A percentile compares a stretch with the other conserved stretches of the same genome.
Evolutionary conservation across 2,113 vertebrate genomes (phyloP).

Genomic region (Cyprinodon variegatus): DNA sequence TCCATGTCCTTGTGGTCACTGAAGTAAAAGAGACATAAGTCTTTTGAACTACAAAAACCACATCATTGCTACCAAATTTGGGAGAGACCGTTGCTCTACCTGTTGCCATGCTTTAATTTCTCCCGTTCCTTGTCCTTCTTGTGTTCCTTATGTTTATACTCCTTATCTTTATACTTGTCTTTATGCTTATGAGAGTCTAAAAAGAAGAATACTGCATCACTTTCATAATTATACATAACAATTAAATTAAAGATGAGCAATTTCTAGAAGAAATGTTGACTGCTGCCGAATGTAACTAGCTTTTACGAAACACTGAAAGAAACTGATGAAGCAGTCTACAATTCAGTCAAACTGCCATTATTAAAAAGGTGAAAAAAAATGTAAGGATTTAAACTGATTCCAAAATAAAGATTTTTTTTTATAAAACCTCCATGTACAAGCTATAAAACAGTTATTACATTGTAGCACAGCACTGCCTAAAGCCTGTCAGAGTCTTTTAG

Average conservation of each 20-base stretch:
- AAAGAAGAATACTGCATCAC: slow-evolving; percentile 23
- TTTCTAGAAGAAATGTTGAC: background rate
- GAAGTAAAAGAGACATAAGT: slow-evolving; percentile 21
- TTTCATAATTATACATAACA: background rate
- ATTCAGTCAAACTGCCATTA: background rate
- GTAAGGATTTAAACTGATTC: no score
- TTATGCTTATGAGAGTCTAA: slow-evolving; percentile 96
- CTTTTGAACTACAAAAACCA: background rate
- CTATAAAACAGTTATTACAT: background rate
- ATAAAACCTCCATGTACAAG: background rate
- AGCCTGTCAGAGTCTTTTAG: slow-evolving; percentile 14
- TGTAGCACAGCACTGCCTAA: slow-evolving; percentile 51
- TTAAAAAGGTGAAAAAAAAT: no score
- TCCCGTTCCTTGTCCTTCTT: slow-evolving; percentile 97
- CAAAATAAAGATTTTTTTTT: no score
- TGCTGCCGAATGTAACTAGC: background rate
- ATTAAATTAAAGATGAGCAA: background rate
- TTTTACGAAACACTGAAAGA: background rate
- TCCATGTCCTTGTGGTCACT: slow-evolving; percentile 94
- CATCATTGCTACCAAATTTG: background rate
- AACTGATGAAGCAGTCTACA: background rate
- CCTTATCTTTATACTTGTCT: slow-evolving; percentile 97
- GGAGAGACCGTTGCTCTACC: slow-evolving; percentile 77
- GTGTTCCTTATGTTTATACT: slow-evolving; percentile 98
- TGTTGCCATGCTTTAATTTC: slow-evolving; percentile 94